phyloP scores from a whole-genome alignment of 2,797 vertebrate genomes.

The Galago senegalensis region DNA sequence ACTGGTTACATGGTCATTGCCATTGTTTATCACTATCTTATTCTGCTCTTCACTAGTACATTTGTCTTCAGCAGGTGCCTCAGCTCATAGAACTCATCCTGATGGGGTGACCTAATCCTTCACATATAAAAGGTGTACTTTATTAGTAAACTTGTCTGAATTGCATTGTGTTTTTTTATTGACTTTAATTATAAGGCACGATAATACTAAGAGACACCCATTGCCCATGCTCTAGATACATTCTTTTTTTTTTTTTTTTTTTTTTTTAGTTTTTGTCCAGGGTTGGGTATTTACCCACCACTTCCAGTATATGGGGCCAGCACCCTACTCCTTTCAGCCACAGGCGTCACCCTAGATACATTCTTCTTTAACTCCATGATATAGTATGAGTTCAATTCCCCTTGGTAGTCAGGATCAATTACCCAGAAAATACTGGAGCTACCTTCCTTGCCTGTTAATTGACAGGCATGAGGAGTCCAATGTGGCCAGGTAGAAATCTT shows the following conservation, averaged over 20 bases:
- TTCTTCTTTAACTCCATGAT: background rate
- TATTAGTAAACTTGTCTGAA: background rate
- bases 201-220: background rate
- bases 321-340: no score
- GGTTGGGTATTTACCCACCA: no score
- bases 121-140: background rate
- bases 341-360: no score
- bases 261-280: no score
- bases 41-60: background rate
- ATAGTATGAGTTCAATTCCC: background rate
- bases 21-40: background rate
- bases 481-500: background rate
- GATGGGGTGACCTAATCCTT: background rate
- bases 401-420: background rate
- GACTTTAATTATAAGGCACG: background rate
- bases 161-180: background rate
- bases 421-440: background rate
- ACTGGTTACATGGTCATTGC: background rate
- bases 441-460: background rate
- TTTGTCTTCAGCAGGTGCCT: background rate
- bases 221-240: background rate
- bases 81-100: background rate
- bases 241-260: background rate
- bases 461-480: background rate
- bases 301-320: no score